Conservation (phyloP, 2,888 invertebrate genomes). For the Drosophila peninsularis region DNA sequence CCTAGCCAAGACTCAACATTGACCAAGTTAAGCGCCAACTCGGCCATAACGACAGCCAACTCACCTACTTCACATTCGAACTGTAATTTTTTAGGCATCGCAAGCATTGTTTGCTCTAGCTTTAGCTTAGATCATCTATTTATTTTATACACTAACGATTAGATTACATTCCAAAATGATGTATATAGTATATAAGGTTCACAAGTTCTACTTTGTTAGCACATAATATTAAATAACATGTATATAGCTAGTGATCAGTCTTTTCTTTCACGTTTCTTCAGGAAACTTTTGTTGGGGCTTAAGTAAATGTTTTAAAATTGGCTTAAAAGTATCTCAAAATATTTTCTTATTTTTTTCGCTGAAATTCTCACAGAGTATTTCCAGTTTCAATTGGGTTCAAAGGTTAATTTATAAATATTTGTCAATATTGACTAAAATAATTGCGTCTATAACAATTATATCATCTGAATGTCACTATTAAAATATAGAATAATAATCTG, state of each 20-base stretch:
- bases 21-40: conserved; percentile 63
- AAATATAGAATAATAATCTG: background rate
- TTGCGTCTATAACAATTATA: conserved; percentile 1
- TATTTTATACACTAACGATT: conserved; percentile 27
- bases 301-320: background rate
- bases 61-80: conserved; percentile 32
- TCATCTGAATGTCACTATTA: background rate
- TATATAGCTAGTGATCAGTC: conserved; percentile 3
- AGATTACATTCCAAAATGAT: conserved; percentile 20
- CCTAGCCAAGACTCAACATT: conserved; percentile 68
- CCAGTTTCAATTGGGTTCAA: background rate
- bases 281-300: background rate
- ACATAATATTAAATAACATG: conserved; percentile 1
- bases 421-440: conserved; percentile 1
- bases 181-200: conserved; percentile 3
- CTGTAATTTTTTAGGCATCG: background rate
- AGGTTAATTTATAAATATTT: background rate
- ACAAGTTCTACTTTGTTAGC: background rate
- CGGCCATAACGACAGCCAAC: conserved; percentile 7
- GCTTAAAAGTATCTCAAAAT: background rate
- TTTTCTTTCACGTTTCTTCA: background rate
- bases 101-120: conserved; percentile 1
- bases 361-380: background rate
- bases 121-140: conserved; percentile 34
- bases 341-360: background rate